phyloP scores from a whole-genome alignment of 2,113 vertebrate species.

The Pycnonotus jocosus region DNA sequence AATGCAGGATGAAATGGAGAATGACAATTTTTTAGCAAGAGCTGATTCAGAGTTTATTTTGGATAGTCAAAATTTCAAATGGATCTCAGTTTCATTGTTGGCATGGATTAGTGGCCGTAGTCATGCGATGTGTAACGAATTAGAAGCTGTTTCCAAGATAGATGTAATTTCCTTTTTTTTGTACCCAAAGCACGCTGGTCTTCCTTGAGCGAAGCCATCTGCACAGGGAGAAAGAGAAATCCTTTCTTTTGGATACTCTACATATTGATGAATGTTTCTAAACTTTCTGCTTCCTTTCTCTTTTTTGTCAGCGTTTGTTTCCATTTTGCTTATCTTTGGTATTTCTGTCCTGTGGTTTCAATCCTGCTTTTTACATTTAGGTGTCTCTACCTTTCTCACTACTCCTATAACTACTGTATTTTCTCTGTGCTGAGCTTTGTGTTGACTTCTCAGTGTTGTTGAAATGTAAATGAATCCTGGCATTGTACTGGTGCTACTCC shows the following conservation, averaged over 20 bases:
- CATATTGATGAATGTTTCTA: background rate
- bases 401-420: background rate
- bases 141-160: constrained; percentile 6
- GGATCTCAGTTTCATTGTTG: background rate
- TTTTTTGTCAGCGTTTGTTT: background rate
- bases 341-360: background rate
- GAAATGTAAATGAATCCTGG: constrained; percentile 15
- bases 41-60: background rate
- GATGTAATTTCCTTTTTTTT: constrained; percentile 1
- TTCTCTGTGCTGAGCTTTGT: background rate
- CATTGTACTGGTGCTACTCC: background rate
- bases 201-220: constrained; percentile 17
- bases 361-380: background rate
- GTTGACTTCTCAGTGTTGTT: background rate
- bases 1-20: background rate
- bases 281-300: background rate
- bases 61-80: background rate
- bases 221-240: background rate
- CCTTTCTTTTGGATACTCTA: background rate
- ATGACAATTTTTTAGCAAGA: background rate
- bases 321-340: background rate
- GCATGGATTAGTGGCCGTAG: background rate
- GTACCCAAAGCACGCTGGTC: background rate
- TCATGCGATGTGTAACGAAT: background rate
- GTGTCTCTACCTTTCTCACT: background rate